Percentiles rank a stretch among this genome's conserved stretches.
Evolutionary conservation across 1,140 invertebrate species (phyloP).

Genomic region (Formica exsecta): DNA sequence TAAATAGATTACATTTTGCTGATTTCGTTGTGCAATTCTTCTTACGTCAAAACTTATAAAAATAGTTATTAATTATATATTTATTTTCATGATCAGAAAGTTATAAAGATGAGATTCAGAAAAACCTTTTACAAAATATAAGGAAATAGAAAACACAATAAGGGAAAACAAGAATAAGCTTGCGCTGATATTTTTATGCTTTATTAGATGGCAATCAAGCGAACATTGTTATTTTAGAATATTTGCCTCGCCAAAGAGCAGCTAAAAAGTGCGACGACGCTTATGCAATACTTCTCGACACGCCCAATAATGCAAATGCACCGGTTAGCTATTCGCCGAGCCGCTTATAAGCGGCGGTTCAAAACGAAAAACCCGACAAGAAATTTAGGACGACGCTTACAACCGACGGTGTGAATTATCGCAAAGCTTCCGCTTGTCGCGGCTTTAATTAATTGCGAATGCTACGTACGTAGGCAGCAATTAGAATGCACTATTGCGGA

Average conservation of each 20-base stretch:
- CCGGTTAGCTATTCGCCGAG: constrained; percentile 27
- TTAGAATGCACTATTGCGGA: constrained; percentile 23
- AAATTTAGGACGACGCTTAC: constrained; percentile 22
- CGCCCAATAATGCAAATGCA: constrained; percentile 47
- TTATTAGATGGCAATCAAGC: neutral
- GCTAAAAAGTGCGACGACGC: neutral
- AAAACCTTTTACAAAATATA: neutral
- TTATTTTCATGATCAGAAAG: neutral
- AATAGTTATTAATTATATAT: too few relatives aligned
- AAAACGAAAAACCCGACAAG: constrained; percentile 13
- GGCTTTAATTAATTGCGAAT: constrained; percentile 45
- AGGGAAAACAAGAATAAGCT: too few relatives aligned
- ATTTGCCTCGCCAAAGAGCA: neutral
- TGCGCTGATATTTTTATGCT: neutral
- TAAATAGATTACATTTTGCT: neutral
- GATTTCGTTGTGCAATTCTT: neutral
- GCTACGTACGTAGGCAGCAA: constrained; percentile 11
- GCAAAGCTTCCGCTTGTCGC: constrained; percentile 24
- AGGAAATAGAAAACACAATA: too few relatives aligned
- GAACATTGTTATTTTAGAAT: neutral
- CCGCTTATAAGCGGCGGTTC: constrained; percentile 27
- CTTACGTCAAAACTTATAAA: neutral
- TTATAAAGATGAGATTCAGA: neutral
- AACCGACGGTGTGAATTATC: constrained; percentile 22
- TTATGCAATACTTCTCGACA: neutral